phyloP scores from a whole-genome alignment of 1,140 invertebrate species.

The Linepithema humile region DNA sequence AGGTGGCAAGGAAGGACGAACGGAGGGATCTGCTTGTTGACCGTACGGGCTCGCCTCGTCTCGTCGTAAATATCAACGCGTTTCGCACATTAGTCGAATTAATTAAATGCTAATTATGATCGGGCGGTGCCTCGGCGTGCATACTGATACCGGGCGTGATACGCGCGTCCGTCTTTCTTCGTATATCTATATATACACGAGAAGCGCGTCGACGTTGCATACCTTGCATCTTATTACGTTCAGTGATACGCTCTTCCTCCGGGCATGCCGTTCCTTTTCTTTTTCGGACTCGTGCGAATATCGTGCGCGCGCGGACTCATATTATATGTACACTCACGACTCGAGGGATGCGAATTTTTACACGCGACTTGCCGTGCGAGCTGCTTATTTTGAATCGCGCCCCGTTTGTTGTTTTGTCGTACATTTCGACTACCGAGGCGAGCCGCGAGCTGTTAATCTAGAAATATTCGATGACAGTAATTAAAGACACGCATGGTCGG shows the following conservation, averaged over 20 bases:
- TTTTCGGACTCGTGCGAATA: constrained; percentile 34
- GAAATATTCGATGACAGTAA: constrained; percentile 70
- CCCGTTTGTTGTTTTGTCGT: constrained; percentile 1
- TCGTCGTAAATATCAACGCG: constrained; percentile 74
- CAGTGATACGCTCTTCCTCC: constrained; percentile 9
- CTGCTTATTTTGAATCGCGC: constrained; percentile 41
- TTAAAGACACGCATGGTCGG: constrained; percentile 65
- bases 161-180: constrained; percentile 22
- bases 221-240: constrained; percentile 72
- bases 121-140: constrained; percentile 62
- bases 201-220: constrained; percentile 32
- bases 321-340: constrained; percentile 26
- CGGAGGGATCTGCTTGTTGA: constrained; percentile 30
- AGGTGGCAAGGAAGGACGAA: constrained; percentile 21
- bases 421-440: constrained; percentile 51
- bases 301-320: constrained; percentile 13
- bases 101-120: constrained; percentile 80
- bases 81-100: constrained; percentile 78
- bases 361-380: constrained; percentile 68
- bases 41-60: constrained; percentile 51
- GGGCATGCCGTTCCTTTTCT: not conserved
- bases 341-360: constrained; percentile 62
- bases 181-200: constrained; percentile 24
- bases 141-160: constrained; percentile 70
- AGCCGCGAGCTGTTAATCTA: constrained; percentile 60